These are phyloP conservation scores for Recurvirostra avosetta DNA, from an alignment of 2,113 vertebrate genomes.

Conservation along the genomic window DNA sequence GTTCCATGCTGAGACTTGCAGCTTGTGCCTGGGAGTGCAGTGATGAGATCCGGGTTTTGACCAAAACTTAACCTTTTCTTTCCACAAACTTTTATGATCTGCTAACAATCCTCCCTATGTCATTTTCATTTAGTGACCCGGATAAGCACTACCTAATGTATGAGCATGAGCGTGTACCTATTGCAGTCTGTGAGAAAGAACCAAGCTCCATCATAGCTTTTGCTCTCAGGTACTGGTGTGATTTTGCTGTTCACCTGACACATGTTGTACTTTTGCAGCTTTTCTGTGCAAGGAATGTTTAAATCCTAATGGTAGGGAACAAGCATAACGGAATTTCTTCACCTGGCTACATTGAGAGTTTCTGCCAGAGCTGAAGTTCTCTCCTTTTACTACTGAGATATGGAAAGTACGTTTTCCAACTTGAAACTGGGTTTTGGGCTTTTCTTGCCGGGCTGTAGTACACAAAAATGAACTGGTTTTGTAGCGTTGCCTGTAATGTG, in stretches of 20 bases:
- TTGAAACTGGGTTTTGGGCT: not conserved
- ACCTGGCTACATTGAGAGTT: not conserved
- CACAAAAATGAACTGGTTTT: not conserved
- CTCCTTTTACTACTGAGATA: not conserved
- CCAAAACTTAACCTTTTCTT: not conserved
- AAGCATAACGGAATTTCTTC: not conserved
- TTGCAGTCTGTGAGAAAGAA: conserved; percentile 95
- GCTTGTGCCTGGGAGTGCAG: conserved; percentile 27
- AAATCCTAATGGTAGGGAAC: not conserved
- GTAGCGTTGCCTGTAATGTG: not conserved
- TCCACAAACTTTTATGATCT: not conserved
- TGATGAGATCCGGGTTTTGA: not conserved
- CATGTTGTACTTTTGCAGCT: not conserved
- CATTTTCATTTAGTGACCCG: conserved; percentile 82
- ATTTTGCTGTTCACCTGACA: not conserved
- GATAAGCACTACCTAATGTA: conserved; percentile 99
- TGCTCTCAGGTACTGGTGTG: conserved; percentile 87
- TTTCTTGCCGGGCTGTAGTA: not conserved
- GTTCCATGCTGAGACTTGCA: not conserved
- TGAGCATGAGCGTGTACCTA: conserved; percentile 95
- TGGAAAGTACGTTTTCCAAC: not conserved
- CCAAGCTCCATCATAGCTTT: conserved; percentile 99
- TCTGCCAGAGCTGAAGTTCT: not conserved
- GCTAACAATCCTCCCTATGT: not conserved
- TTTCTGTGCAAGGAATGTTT: not conserved